Conservation (phyloP, 1,140 invertebrate genomes). For the Drosophila micromelanica region DNA sequence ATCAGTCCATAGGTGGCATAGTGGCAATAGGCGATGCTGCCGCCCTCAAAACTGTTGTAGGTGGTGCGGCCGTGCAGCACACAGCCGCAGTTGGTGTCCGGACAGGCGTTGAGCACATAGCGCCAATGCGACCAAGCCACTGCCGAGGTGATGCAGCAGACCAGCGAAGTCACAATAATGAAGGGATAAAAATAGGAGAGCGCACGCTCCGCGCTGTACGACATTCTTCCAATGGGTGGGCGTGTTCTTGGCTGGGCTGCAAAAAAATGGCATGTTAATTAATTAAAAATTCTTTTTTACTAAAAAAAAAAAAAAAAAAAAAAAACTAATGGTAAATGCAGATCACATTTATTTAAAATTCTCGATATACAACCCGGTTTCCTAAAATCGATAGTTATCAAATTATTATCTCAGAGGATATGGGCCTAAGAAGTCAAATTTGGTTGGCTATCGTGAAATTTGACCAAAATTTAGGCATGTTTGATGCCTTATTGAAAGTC, state of each 20-base stretch:
- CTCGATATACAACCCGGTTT: too few relatives aligned
- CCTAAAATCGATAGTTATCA: too few relatives aligned
- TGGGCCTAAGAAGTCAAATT: too few relatives aligned
- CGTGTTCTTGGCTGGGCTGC: slow-evolving; percentile 14
- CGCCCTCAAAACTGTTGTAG: slow-evolving; percentile 87
- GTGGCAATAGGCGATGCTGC: slow-evolving; percentile 87
- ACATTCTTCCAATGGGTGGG: slow-evolving; percentile 50
- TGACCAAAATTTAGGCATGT: too few relatives aligned
- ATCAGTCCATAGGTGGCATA: slow-evolving; percentile 87
- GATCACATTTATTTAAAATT: too few relatives aligned
- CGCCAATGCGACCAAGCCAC: slow-evolving; percentile 89
- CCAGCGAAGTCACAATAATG: slow-evolving; percentile 85
- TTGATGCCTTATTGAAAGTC: too few relatives aligned
- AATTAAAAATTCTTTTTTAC: slow-evolving; percentile 24
- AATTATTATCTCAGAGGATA: too few relatives aligned
- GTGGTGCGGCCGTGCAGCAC: slow-evolving; percentile 88
- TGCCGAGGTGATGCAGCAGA: slow-evolving; percentile 86
- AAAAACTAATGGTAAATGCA: neutral
- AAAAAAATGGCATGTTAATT: slow-evolving; percentile 14
- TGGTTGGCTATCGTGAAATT: too few relatives aligned
- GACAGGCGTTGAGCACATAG: slow-evolving; percentile 87
- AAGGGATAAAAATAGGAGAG: slow-evolving; percentile 86
- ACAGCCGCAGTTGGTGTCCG: slow-evolving; percentile 88
- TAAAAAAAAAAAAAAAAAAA: neutral
- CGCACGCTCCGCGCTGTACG: slow-evolving; percentile 85